Evolutionary conservation across 2,888 invertebrate genomes (phyloP), one percentile per base, ranked within the genome.

Genomic region (Eupithecia vulgata): DNA sequence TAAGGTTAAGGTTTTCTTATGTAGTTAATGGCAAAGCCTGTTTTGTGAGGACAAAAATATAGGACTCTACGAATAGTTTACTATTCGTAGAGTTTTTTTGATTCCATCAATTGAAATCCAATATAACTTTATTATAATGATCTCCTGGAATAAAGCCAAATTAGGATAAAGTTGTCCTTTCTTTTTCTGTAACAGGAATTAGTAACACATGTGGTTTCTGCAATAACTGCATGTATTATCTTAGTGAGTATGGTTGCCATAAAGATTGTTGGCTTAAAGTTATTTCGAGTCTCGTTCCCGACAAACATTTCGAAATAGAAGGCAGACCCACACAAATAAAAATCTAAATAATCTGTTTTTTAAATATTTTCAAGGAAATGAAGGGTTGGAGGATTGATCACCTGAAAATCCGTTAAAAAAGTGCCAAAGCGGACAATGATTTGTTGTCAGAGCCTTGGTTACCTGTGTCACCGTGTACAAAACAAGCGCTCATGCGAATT

Each of bases 401-500:
- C 21, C 65, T 21, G 13, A 15, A 40, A 65, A 37, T 65, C 64
- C n/a, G 34, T n/a, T 52, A 68, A 30, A 64, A 67, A 15, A 64
- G 48, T 70, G 45, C 45, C 48, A 67, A 73, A 81, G 76, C 79
- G 75, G 78, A 72, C 79, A 52, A 76, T 79, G 79, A 79, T 80
- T 78, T 78, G 78, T 79, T 73, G 73, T 65, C 75, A 52, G 76
- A 81, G 80, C 79, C 80, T 81, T 74, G 80, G 82, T 84, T 82
- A 85, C 85, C 87, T 85, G 83, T 84, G 81, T 82, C 81, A 80
- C 80, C 78, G 80, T 81, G 82, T 81, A 86, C 87, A 80, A 88
- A 87, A 88, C 86, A 90, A 85, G 85, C 88, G 86, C 87, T 87
- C 86, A 91, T 87, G 90, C 85, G 91, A 91, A 91, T 91, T 92